Evolutionary conservation across 2,113 vertebrate genomes (phyloP).

Genomic region (Rhea americana): DNA sequence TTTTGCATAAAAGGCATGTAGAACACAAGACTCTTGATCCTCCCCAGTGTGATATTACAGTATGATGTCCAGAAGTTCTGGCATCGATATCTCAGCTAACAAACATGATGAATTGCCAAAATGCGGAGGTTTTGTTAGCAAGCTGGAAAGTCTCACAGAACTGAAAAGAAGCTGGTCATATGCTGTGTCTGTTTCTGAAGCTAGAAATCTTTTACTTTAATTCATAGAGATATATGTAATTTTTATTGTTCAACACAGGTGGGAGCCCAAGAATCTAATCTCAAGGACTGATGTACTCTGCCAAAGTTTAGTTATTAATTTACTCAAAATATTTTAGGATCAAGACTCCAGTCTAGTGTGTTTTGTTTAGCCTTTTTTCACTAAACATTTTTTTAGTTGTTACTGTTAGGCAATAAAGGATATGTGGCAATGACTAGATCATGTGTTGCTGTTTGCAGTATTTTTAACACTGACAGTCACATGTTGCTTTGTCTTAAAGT

Average conservation of each 20-base stretch:
- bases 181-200: not conserved
- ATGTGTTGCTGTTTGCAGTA: not conserved
- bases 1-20: rapidly evolving
- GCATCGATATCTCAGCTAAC: rapidly evolving
- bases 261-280: not conserved
- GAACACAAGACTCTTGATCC: not conserved
- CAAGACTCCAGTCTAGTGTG: rapidly evolving
- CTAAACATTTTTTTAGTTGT: not conserved
- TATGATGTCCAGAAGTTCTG: rapidly evolving
- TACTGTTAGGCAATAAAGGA: not conserved
- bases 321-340: not conserved
- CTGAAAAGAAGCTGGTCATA: not conserved
- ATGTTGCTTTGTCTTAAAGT: not conserved
- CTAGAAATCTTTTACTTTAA: not conserved
- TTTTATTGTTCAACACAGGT: not conserved
- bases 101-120: rapidly evolving
- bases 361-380: not conserved
- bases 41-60: not conserved
- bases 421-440: not conserved
- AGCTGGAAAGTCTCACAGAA: not conserved
- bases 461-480: not conserved
- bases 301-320: not conserved
- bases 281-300: not conserved
- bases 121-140: rapidly evolving
- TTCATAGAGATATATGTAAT: rapidly evolving